Evolutionary conservation across 2,888 invertebrate genomes (phyloP).

Genomic region (Mechanitis messenoides): DNA sequence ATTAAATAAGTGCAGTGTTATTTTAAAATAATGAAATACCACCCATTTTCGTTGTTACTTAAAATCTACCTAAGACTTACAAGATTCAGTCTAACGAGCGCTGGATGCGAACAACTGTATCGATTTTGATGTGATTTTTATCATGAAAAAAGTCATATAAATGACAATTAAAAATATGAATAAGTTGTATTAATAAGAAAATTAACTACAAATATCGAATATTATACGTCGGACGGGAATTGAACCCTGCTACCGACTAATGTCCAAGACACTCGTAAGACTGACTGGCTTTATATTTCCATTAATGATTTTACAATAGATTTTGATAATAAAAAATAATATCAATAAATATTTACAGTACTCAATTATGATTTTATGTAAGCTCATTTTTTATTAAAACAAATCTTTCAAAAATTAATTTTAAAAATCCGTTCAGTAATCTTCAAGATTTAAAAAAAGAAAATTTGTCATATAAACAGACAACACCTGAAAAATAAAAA

Average conservation of each 20-base stretch:
- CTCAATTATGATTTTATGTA: conserved; percentile 6
- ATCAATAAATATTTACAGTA: background rate
- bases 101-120: no score
- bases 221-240: no score
- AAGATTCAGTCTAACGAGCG: conserved; percentile 18
- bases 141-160: no score
- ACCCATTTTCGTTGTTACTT: conserved; percentile 17
- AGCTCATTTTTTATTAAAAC: background rate
- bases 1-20: no score
- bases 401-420: no score
- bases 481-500: conserved; percentile 12
- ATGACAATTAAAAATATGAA: no score
- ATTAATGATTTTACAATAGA: background rate
- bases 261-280: conserved; percentile 5
- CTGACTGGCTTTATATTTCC: background rate
- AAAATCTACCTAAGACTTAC: conserved; percentile 16
- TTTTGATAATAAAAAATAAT: background rate
- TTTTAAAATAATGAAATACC: no score
- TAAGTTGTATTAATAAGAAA: no score
- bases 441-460: conserved; percentile 10
- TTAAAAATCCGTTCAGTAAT: conserved; percentile 16
- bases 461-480: background rate
- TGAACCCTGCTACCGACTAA: no score
- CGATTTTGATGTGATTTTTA: no score
- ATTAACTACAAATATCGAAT: no score